Conservation (phyloP, 2,888 invertebrate genomes). For the Athetis lepigone region DNA sequence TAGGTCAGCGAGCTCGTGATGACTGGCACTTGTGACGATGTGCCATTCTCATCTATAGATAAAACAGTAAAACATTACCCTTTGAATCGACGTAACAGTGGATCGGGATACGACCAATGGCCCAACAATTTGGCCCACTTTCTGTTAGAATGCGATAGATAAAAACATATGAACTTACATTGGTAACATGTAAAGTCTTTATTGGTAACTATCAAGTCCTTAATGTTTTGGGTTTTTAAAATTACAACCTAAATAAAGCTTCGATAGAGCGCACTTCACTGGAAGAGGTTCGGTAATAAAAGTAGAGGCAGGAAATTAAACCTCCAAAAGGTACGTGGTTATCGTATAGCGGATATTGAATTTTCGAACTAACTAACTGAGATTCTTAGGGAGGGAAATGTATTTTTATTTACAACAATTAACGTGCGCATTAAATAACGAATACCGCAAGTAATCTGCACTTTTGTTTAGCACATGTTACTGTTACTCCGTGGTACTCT, state of each 20-base stretch:
- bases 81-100: conserved; percentile 21
- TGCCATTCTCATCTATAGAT: conserved; percentile 25
- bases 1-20: conserved; percentile 41
- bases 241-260: conserved; percentile 62
- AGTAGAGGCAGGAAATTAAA: conserved; percentile 24
- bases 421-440: conserved; percentile 42
- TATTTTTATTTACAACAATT: conserved; percentile 32
- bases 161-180: conserved; percentile 49
- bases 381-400: background rate
- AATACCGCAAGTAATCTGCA: conserved; percentile 39
- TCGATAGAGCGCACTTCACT: conserved; percentile 50
- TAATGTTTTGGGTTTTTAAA: conserved; percentile 33
- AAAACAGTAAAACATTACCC: conserved; percentile 39
- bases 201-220: conserved; percentile 52
- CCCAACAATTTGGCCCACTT: conserved; percentile 13
- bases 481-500: conserved; percentile 17
- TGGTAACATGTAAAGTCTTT: conserved; percentile 55
- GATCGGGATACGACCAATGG: conserved; percentile 16
- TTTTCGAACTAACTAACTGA: background rate
- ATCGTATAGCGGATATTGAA: too few species aligned
- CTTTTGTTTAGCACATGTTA: conserved; percentile 16
- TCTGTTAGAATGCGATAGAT: conserved; percentile 22
- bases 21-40: conserved; percentile 30
- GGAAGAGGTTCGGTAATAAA: conserved; percentile 3
- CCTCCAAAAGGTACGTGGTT: conserved; percentile 4